These are phyloP conservation scores for Macrophya annulata DNA, from an alignment of 2,888 invertebrate genomes.

Conservation along the genomic window DNA sequence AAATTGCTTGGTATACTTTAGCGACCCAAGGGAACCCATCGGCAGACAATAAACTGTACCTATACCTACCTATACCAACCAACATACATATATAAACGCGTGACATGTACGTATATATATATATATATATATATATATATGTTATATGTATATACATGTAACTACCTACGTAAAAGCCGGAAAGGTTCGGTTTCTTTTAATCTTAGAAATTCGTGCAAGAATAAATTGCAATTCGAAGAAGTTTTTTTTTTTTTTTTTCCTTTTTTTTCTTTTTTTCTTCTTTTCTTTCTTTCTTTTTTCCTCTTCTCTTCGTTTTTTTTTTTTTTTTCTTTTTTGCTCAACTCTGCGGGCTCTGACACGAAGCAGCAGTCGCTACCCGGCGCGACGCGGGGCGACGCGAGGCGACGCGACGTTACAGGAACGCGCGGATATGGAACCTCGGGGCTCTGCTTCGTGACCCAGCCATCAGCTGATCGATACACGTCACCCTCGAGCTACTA, in stretches of 20 bases:
- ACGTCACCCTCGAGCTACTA: slow-evolving; percentile 67
- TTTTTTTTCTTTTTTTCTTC: neutral
- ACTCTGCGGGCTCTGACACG: neutral
- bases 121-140: neutral
- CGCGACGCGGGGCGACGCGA: neutral
- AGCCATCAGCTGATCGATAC: slow-evolving; percentile 75
- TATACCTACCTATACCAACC: neutral
- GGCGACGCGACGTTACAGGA: slow-evolving; percentile 44
- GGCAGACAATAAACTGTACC: slow-evolving; percentile 19
- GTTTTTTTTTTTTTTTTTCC: neutral
- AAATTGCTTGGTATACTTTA: slow-evolving; percentile 5
- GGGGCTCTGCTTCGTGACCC: slow-evolving; percentile 70
- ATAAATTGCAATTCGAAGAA: slow-evolving; percentile 32
- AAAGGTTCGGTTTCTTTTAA: slow-evolving; percentile 40
- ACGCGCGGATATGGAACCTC: slow-evolving; percentile 55
- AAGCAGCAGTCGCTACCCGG: slow-evolving; percentile 18
- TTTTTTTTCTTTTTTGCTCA: neutral
- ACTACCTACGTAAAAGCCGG: neutral
- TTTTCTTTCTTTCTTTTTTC: neutral
- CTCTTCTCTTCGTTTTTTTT: neutral
- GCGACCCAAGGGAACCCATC: slow-evolving; percentile 25
- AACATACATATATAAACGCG: neutral
- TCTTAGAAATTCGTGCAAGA: slow-evolving; percentile 36
- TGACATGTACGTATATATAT: neutral
- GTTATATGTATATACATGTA: neutral